Percentiles rank a stretch among this genome's conserved stretches.
Conservation (phyloP, 2,797 vertebrate species). For the Pseudopleuronectes americanus region DNA sequence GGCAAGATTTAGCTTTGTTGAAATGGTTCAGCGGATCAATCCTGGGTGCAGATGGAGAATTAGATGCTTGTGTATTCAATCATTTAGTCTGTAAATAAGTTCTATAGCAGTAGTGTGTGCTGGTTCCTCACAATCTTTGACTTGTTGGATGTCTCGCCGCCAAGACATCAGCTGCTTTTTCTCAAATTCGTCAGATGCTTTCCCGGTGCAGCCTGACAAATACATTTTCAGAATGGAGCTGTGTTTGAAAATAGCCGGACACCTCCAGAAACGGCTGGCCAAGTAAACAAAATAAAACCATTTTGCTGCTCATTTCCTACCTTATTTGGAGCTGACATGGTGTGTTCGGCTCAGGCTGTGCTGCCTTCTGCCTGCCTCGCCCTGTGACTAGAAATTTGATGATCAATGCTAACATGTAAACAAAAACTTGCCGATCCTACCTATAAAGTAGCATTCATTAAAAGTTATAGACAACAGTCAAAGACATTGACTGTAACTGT, state of each 20-base stretch:
- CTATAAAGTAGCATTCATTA: constrained; percentile 2
- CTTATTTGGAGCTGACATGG: constrained; percentile 36
- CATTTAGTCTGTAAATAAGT: constrained; percentile 27
- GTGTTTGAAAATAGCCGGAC: constrained; percentile 22
- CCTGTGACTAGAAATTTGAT: constrained; percentile 16
- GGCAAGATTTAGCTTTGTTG: constrained; percentile 12
- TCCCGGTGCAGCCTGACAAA: constrained; percentile 50
- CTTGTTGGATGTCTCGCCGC: constrained; percentile 41
- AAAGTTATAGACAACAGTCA: not conserved
- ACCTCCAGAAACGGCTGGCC: constrained; percentile 25
- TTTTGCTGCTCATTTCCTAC: constrained; percentile 32
- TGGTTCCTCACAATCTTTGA: constrained; percentile 19
- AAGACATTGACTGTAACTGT: not conserved
- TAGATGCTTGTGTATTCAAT: constrained; percentile 1
- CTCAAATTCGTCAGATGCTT: constrained; percentile 49
- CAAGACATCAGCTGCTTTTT: constrained; percentile 52
- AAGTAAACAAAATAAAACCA: constrained; percentile 37
- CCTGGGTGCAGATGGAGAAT: constrained; percentile 10
- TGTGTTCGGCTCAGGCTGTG: constrained; percentile 28
- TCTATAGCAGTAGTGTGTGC: not conserved
- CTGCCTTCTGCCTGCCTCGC: not conserved
- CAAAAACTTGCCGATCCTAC: constrained; percentile 1
- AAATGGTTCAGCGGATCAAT: constrained; percentile 10
- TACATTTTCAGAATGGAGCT: constrained; percentile 28
- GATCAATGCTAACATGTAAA: constrained; percentile 39